A percentile compares a stretch with the other conserved stretches of the same genome.
These are phyloP conservation scores for Automeris io DNA, from an alignment of 2,888 invertebrate species.

Conservation along the genomic window DNA sequence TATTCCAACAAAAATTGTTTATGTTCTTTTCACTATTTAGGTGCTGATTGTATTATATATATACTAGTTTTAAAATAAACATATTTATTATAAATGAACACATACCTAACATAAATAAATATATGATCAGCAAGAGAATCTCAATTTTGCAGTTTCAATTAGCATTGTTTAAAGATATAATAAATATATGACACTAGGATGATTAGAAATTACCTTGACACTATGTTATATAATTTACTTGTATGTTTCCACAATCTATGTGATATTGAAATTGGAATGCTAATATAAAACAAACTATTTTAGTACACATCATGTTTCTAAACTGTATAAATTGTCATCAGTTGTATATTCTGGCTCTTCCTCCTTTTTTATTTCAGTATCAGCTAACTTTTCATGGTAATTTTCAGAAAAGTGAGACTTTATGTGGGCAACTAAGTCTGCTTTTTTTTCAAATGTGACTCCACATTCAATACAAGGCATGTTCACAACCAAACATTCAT, in stretches of 20 bases:
- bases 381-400: slow-evolving; percentile 56
- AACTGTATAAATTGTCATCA: slow-evolving; percentile 61
- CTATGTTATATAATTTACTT: too few species aligned
- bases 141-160: not conserved
- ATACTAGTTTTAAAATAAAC: not conserved
- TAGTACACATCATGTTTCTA: slow-evolving; percentile 48
- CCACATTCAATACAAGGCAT: slow-evolving; percentile 80
- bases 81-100: not conserved
- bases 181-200: too few species aligned
- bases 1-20: not conserved
- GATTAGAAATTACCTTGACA: too few species aligned
- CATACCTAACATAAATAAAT: not conserved
- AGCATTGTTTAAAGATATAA: not conserved
- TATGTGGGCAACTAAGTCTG: slow-evolving; percentile 76
- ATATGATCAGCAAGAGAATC: not conserved
- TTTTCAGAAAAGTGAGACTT: slow-evolving; percentile 75
- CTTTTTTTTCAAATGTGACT: slow-evolving; percentile 76
- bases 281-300: too few species aligned
- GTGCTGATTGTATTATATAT: not conserved
- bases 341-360: slow-evolving; percentile 49
- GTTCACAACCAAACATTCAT: slow-evolving; percentile 77
- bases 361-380: slow-evolving; percentile 58
- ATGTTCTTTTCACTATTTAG: not conserved
- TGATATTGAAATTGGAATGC: not conserved
- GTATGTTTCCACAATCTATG: too few species aligned